Evolutionary conservation across 1,140 invertebrate genomes (phyloP).

Genomic region (Drosophila paulistorum): DNA sequence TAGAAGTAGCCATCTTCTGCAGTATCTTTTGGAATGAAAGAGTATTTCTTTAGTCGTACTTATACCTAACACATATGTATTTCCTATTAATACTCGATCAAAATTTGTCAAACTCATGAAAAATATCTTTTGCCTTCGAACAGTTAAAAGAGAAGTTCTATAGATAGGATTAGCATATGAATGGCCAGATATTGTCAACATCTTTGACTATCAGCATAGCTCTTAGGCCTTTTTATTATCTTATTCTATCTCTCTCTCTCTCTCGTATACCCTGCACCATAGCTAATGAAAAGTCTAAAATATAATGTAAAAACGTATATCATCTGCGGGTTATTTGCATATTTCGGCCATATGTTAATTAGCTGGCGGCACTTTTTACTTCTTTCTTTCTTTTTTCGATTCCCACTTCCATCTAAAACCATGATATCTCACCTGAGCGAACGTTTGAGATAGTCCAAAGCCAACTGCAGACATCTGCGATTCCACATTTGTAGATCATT

Average conservation of each 20-base stretch:
- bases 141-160: conserved; percentile 31
- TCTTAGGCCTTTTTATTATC: conserved; percentile 10
- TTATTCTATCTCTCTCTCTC: not conserved
- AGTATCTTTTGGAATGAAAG: too few species aligned
- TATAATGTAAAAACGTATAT: conserved; percentile 43
- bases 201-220: conserved; percentile 20
- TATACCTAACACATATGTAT: not conserved
- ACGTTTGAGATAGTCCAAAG: conserved; percentile 85
- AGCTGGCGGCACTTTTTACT: conserved; percentile 41
- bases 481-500: conserved; percentile 84
- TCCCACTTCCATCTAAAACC: not conserved
- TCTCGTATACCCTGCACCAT: conserved; percentile 14
- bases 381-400: not conserved
- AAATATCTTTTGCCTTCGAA: not conserved
- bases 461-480: conserved; percentile 84
- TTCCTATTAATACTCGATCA: not conserved
- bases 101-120: not conserved
- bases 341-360: conserved; percentile 71
- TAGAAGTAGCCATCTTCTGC: too few species aligned
- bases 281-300: conserved; percentile 64
- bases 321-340: conserved; percentile 72
- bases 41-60: not conserved
- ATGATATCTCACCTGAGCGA: conserved; percentile 85
- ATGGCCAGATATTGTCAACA: conserved; percentile 40
- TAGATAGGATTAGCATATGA: conserved; percentile 36